Evolutionary conservation across 2,888 invertebrate genomes (phyloP), one percentile per base, ranked within the genome.

Genomic region (Cyclophora albipunctata): DNA sequence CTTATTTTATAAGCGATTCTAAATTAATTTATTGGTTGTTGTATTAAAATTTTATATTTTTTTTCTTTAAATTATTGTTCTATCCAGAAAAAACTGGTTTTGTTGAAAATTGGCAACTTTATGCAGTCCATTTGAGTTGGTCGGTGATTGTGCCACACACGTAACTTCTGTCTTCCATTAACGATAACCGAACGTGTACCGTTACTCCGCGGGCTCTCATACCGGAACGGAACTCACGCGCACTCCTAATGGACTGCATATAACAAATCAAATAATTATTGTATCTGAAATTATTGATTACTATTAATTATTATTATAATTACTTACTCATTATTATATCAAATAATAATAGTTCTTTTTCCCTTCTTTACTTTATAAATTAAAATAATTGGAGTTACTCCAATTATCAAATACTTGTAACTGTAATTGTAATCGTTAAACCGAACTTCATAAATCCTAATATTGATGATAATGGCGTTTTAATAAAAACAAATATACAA

Each of bases 11-110:
- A 87, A 86, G 88, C 79, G 78, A 79, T 67, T 78, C 87, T 83
- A 88, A 88, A 88, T 88, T 88, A 88, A 87, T 87, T 88, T 88
- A 88, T 87, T 87, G 88, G 88, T 88, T 88, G 85, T 88, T 88
- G 79, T 79, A 85, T 85, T 86, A 74, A 87, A 82, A 81, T 80
- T 80, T 81, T 81, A 81, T 81, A 74, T 76, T 75, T 76, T 74
- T 81, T 77, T 79, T 80, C 77, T 76, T 79, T 85, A 83, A 85
- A 86, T 86, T 85, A 84, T 87, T 86, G 71, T 81, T 78, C 74
- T 77, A 74, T 71, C 74, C 60, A 73, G 67, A 73, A 72, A 73
- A 71, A 59, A 65, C 74, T 69, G 65, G 73, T 73, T 78, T 81
- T 81, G 77, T 84, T 80, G 63, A 72, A 55, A 64, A 82, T 84